A percentile compares a stretch with the other conserved stretches of the same genome.
Evolutionary conservation across 2,888 invertebrate genomes (phyloP).

Genomic region (Meiosimyza decipiens): DNA sequence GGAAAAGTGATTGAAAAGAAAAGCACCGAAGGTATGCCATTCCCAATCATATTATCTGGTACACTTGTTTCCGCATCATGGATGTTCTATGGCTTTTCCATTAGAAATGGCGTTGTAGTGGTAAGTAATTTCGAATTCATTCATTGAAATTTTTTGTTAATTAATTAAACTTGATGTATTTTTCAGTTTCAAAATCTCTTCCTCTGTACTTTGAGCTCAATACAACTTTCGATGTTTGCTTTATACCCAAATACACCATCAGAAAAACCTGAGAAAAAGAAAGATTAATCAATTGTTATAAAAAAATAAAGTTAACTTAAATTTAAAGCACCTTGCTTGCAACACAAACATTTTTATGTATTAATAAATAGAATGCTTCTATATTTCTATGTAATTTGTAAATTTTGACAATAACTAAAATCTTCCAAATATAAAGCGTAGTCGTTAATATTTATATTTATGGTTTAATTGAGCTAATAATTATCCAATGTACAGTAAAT

Average conservation of each 20-base stretch:
- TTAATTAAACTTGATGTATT: constrained; percentile 2
- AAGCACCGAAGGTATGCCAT: constrained; percentile 88
- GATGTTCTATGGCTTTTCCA: constrained; percentile 62
- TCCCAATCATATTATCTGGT: constrained; percentile 87
- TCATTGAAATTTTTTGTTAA: constrained; percentile 15
- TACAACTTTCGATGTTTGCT: constrained; percentile 76
- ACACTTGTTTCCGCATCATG: constrained; percentile 73
- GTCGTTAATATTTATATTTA: constrained; percentile 14
- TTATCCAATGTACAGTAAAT: constrained; percentile 2
- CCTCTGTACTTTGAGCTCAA: constrained; percentile 71
- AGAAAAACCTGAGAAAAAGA: constrained; percentile 39
- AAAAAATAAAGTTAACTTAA: constrained; percentile 54
- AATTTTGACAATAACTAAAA: constrained; percentile 64
- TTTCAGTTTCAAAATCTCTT: constrained; percentile 79
- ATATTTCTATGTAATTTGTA: constrained; percentile 45
- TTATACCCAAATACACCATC: constrained; percentile 74
- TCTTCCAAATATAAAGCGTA: constrained; percentile 51
- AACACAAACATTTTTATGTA: background rate
- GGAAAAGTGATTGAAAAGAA: constrained; percentile 81
- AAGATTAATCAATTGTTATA: constrained; percentile 40
- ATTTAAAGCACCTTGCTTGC: background rate
- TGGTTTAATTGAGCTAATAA: background rate
- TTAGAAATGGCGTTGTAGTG: constrained; percentile 58
- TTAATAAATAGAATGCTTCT: constrained; percentile 10
- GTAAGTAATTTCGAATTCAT: constrained; percentile 50